Evolutionary conservation across 1,140 invertebrate species (phyloP).

Genomic region (Meloidogyne floridensis): DNA sequence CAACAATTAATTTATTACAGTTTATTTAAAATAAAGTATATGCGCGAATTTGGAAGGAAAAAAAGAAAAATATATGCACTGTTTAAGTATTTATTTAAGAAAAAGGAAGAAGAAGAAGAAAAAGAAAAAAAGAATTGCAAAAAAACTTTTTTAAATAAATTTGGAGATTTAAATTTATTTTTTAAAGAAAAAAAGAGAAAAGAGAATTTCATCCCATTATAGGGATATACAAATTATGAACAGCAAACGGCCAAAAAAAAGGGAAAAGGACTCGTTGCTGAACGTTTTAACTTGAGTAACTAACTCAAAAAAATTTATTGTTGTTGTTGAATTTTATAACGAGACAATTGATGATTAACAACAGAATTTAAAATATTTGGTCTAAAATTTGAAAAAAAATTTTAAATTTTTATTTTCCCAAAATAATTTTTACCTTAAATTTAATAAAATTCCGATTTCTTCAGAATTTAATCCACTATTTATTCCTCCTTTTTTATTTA

Average conservation of each 20-base stretch:
- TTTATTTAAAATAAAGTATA: too few species aligned
- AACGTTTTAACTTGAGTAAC: not conserved
- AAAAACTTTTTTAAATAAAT: too few species aligned
- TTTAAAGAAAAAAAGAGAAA: not conserved
- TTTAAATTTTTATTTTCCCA: not conserved
- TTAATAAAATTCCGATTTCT: slow-evolving; percentile 49
- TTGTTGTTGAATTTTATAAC: not conserved
- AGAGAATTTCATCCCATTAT: slow-evolving; percentile 7
- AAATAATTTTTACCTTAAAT: slow-evolving; percentile 35
- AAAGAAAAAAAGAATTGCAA: too few species aligned
- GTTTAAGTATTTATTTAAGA: too few species aligned
- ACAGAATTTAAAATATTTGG: slow-evolving; percentile 41
- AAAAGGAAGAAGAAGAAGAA: too few species aligned
- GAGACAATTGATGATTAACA: slow-evolving; percentile 23
- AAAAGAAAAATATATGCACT: too few species aligned
- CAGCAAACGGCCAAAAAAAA: not conserved
- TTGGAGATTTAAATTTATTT: too few species aligned
- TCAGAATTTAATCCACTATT: slow-evolving; percentile 23
- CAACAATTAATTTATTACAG: too few species aligned
- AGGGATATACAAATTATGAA: slow-evolving; percentile 9
- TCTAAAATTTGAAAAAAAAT: slow-evolving; percentile 29
- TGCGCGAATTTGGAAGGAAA: too few species aligned
- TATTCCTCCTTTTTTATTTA: slow-evolving; percentile 10
- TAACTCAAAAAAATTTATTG: not conserved
- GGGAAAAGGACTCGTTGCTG: not conserved